Evolutionary conservation across 92 coral and sea anemone species (phyloP), one percentile per base, ranked within the genome.

Genomic region (Epizoanthus rinbou): DNA sequence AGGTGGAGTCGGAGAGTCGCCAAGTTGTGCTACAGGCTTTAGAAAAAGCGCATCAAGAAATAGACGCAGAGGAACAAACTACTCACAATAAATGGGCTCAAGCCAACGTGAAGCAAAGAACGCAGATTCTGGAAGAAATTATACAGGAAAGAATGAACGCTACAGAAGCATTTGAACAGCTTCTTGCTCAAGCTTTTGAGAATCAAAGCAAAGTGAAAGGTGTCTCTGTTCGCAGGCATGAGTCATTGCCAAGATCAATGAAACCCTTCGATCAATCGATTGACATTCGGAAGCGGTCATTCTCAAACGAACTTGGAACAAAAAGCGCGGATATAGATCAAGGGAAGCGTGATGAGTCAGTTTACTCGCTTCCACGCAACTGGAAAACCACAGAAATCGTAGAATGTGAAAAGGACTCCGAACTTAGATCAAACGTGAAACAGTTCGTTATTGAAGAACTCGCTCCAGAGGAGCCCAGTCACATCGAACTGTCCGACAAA

Each of bases 51-150:
- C 85, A 86, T 74, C 90, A 67, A 21, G 80, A 80, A 54, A 73
- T 83, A 37, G 87, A 86, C 66, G 58, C 82, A 2, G 90, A 88
- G 43, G 71, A 85, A 21, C 89, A 80, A 16, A 69, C 19, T n/a
- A 33, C 72, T 47, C 79, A 87, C 62, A 64, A 74, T 50, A 64
- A 86, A n/a, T 91, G 94, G 87, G 88, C 86, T 14, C 73, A 74
- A 62, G 95, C 94, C 8, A 94, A 91, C 79, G 99, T 97, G 18
- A 79, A 85, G 73, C 95, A 89, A 56, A 85, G 98, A 69, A 90
- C 97, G 76, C 88, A 64, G 41, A 86, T 92, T 25, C 86, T 97
- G 78, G 99, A 97, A 82, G 89, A 86, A 19, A 91, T 92, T 35
- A 85, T 96, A 28, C 88, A 73, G 23, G 76, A 80, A 11, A 39